Percentiles rank a stretch among this genome's conserved stretches.
These are phyloP conservation scores for Sceloporus undulatus DNA, from an alignment of 2,113 vertebrate species.

Conservation along the genomic window DNA sequence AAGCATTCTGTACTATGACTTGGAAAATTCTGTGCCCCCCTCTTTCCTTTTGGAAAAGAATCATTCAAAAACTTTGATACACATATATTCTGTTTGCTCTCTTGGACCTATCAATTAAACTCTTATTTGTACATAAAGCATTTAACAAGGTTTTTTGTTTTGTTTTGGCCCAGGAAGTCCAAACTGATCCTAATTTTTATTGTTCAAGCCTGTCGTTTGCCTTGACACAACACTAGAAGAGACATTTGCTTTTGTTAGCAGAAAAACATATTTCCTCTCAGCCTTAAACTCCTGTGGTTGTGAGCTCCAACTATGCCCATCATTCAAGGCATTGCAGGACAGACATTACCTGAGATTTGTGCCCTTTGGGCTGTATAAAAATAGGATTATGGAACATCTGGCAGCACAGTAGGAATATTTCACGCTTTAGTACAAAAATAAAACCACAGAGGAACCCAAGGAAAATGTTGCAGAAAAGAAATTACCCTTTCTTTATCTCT, in stretches of 20 bases:
- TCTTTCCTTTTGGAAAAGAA: neutral
- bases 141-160: conserved; percentile 11
- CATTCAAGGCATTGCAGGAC: conserved; percentile 58
- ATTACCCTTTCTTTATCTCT: conserved; percentile 78
- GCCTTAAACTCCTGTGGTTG: conserved; percentile 46
- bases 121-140: conserved; percentile 16
- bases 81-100: too few relatives aligned
- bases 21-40: neutral
- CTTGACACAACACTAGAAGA: conserved; percentile 15
- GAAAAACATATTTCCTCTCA: conserved; percentile 30
- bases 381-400: conserved; percentile 80
- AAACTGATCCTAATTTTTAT: neutral
- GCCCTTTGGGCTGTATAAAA: conserved; percentile 73
- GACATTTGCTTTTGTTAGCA: conserved; percentile 42
- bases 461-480: conserved; percentile 73
- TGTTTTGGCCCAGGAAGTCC: conserved; percentile 28
- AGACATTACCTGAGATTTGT: conserved; percentile 61
- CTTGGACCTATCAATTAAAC: neutral
- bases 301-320: conserved; percentile 50
- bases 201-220: conserved; percentile 23
- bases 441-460: conserved; percentile 75
- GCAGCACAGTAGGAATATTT: conserved; percentile 76
- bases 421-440: conserved; percentile 78
- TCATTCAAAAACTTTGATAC: neutral
- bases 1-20: neutral